These are phyloP conservation scores for Heteropelma amictum DNA, from an alignment of 2,888 invertebrate species.

Conservation along the genomic window DNA sequence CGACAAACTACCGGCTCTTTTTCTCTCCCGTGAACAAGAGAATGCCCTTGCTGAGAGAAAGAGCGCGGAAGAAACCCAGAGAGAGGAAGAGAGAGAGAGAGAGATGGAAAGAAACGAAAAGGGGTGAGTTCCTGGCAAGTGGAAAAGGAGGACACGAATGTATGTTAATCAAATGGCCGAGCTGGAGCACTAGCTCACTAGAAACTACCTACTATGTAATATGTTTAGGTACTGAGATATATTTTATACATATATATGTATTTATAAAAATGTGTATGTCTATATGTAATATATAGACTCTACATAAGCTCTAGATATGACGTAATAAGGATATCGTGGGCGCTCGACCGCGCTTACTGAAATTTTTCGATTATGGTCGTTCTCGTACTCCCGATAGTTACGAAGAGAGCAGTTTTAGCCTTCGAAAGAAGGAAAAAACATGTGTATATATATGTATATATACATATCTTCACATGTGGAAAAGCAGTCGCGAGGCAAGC, in stretches of 20 bases:
- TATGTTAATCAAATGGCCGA: constrained; percentile 60
- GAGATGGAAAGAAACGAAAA: neutral
- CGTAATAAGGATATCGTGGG: constrained; percentile 43
- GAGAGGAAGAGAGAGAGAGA: neutral
- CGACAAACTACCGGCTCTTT: constrained; percentile 26
- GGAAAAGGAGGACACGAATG: constrained; percentile 56
- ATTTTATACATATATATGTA: no score
- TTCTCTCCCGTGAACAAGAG: no score
- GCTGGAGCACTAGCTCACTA: constrained; percentile 44
- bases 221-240: no score
- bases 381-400: constrained; percentile 7
- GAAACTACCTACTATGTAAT: constrained; percentile 34
- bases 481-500: neutral
- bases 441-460: neutral
- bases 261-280: no score
- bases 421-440: constrained; percentile 16
- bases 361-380: constrained; percentile 44
- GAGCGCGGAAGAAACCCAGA: neutral
- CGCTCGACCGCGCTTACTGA: constrained; percentile 32
- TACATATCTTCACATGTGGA: no score
- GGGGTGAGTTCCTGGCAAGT: constrained; percentile 47
- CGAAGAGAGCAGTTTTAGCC: neutral
- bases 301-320: constrained; percentile 34
- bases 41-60: neutral
- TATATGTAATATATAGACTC: neutral